These are phyloP conservation scores for Shinisaurus crocodilurus DNA, from an alignment of 2,113 vertebrate genomes.

Conservation along the genomic window DNA sequence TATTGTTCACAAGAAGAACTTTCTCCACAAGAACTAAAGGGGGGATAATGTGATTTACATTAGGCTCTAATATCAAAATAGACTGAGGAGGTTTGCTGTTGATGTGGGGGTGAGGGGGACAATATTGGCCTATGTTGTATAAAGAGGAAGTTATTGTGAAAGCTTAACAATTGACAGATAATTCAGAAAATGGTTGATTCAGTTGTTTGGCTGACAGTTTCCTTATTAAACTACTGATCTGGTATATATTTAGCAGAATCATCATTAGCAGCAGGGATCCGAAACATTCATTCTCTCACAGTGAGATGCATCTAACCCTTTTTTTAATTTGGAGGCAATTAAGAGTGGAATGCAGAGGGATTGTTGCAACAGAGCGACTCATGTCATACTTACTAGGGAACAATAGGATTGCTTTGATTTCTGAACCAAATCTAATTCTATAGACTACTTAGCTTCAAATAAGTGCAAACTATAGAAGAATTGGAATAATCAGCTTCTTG, in stretches of 20 bases:
- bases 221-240: constrained; percentile 51
- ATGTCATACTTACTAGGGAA: constrained; percentile 58
- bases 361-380: constrained; percentile 58
- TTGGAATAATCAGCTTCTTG: constrained; percentile 64
- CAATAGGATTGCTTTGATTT: constrained; percentile 65
- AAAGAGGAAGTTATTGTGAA: constrained; percentile 33
- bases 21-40: not conserved
- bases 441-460: constrained; percentile 69
- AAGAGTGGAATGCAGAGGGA: constrained; percentile 54
- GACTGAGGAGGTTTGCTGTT: constrained; percentile 21
- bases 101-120: constrained; percentile 20
- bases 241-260: constrained; percentile 59
- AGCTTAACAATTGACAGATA: constrained; percentile 64
- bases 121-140: constrained; percentile 52
- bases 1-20: constrained; percentile 1
- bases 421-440: constrained; percentile 67
- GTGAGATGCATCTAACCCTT: constrained; percentile 62
- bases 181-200: constrained; percentile 59
- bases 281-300: constrained; percentile 63
- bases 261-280: constrained; percentile 67
- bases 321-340: constrained; percentile 72
- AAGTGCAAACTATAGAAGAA: constrained; percentile 49
- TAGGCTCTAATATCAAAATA: constrained; percentile 24
- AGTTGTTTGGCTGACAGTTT: constrained; percentile 58
- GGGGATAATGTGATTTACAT: not conserved